Percentiles rank a stretch among this genome's conserved stretches.
phyloP scores from a whole-genome alignment of 2,797 vertebrate genomes.

The Dallia pectoralis region DNA sequence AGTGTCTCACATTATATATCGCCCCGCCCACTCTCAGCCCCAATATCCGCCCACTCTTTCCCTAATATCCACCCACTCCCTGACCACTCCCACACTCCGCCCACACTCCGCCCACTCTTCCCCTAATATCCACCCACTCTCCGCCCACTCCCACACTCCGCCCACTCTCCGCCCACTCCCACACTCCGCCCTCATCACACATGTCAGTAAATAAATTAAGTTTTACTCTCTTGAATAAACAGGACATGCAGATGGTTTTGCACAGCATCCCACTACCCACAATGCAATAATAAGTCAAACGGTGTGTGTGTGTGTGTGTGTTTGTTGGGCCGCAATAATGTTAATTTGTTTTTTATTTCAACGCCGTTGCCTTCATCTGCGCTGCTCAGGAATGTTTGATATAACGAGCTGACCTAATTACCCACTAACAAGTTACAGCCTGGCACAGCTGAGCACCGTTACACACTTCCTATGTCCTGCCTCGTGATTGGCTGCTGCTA shows the following conservation, averaged over 20 bases:
- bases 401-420: conserved; percentile 65
- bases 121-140: too few species aligned
- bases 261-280: neutral
- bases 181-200: too few species aligned
- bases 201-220: too few species aligned
- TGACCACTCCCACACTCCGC: too few species aligned
- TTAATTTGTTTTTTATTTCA: conserved; percentile 23
- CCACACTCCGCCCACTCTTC: too few species aligned
- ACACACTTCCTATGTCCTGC: conserved; percentile 39
- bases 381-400: conserved; percentile 49
- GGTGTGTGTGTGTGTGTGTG: neutral
- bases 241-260: too few species aligned
- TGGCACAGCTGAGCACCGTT: conserved; percentile 55
- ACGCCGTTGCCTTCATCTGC: conserved; percentile 49
- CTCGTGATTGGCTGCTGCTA: neutral
- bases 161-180: too few species aligned
- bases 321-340: neutral
- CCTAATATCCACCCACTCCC: too few species aligned
- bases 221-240: too few species aligned
- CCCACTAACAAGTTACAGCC: conserved; percentile 54
- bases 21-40: neutral
- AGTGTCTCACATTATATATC: neutral
- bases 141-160: too few species aligned
- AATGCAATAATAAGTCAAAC: neutral
- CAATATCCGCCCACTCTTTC: too few species aligned